Percentiles rank a stretch among this genome's conserved stretches.
These are phyloP conservation scores for Microchirus variegatus DNA, from an alignment of 2,797 vertebrate species.

Conservation along the genomic window DNA sequence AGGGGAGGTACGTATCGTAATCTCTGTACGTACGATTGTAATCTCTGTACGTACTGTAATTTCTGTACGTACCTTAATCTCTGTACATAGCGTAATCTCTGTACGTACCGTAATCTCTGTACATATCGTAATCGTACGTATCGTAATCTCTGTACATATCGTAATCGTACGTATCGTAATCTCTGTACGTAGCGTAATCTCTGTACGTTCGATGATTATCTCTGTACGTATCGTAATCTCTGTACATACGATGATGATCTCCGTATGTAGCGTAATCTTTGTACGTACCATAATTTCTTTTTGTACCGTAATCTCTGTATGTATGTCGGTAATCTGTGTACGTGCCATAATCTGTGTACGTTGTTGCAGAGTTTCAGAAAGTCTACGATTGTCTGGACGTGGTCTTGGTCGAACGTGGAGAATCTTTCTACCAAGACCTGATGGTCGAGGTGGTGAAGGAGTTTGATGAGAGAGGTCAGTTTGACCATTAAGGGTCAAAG, in stretches of 20 bases:
- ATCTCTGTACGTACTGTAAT: not conserved
- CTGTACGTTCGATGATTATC: not conserved
- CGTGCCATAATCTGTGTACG: no score
- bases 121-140: no score
- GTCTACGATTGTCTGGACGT: conserved; percentile 91
- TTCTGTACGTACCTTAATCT: no score
- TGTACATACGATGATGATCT: not conserved
- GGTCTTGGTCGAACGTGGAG: conserved; percentile 89
- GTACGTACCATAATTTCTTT: no score
- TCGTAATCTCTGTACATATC: no score
- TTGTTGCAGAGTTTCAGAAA: conserved; percentile 90
- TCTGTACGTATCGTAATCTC: no score
- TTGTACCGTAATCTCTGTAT: no score
- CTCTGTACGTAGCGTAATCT: no score
- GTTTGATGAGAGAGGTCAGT: conserved; percentile 89
- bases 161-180: no score
- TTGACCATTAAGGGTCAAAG: conserved; percentile 9
- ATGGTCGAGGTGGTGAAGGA: conserved; percentile 90
- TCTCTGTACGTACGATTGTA: not conserved
- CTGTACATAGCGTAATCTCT: no score
- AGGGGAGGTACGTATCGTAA: conserved; percentile 80
- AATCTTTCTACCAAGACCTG: conserved; percentile 92
- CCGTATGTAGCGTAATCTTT: not conserved
- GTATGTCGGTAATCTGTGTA: not conserved
- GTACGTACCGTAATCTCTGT: no score